A percentile compares a stretch with the other conserved stretches of the same genome.
Evolutionary conservation across 2,888 invertebrate genomes (phyloP).

Genomic region (Nomada lathburiana): DNA sequence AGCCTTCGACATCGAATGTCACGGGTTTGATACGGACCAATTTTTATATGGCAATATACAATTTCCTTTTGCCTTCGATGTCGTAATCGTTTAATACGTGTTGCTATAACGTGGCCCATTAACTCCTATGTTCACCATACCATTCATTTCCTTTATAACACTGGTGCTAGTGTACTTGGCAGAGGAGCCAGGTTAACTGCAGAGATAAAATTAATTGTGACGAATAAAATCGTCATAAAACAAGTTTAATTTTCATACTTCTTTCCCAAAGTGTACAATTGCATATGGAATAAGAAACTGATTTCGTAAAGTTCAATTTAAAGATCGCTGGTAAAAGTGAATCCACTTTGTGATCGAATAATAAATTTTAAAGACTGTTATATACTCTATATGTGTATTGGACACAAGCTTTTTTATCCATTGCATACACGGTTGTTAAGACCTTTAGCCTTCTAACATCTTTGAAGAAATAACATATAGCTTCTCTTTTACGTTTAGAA

Average conservation of each 20-base stretch:
- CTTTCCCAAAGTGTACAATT: neutral
- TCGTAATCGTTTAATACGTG: slow-evolving; percentile 17
- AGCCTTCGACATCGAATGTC: slow-evolving; percentile 51
- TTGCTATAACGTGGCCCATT: slow-evolving; percentile 21
- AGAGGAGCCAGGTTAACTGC: neutral
- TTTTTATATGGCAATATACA: slow-evolving; percentile 34
- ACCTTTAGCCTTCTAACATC: neutral
- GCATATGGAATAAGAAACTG: neutral
- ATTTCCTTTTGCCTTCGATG: slow-evolving; percentile 21
- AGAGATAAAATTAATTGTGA: slow-evolving; percentile 2
- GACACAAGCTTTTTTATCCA: neutral
- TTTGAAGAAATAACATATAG: slow-evolving; percentile 10
- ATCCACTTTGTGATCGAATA: neutral
- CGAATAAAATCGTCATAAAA: neutral
- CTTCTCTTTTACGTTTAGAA: slow-evolving; percentile 14
- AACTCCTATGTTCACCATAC: slow-evolving; percentile 1
- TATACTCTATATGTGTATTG: too few species aligned
- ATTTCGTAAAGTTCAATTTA: neutral
- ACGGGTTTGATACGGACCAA: slow-evolving; percentile 43
- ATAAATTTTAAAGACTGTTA: neutral
- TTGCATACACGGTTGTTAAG: slow-evolving; percentile 1
- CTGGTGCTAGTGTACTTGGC: neutral
- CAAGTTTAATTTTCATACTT: neutral
- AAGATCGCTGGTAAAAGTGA: neutral
- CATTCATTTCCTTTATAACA: neutral